Evolutionary conservation across 1,140 invertebrate species (phyloP).

Genomic region (Brachionus manjavacas): DNA sequence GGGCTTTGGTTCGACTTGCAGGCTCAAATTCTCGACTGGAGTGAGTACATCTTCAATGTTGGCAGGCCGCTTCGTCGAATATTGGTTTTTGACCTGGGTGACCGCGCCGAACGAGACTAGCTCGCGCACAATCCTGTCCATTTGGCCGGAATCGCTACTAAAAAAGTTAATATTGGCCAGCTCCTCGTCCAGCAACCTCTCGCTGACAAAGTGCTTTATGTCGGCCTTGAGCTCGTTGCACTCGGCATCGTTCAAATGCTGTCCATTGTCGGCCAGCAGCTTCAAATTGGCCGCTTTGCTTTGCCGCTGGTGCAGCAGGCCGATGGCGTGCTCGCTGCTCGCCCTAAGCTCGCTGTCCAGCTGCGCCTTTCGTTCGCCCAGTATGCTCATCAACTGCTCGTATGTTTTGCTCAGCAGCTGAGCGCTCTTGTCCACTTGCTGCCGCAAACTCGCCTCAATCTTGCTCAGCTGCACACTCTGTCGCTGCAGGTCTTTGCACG

Average conservation of each 20-base stretch:
- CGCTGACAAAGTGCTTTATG: slow-evolving; percentile 27
- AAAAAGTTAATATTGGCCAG: neutral
- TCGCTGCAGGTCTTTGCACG: slow-evolving; percentile 6
- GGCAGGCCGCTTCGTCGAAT: neutral
- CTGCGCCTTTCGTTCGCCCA: neutral
- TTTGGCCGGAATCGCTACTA: neutral
- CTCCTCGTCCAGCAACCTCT: slow-evolving; percentile 1
- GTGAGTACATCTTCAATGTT: neutral
- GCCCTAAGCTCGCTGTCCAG: neutral
- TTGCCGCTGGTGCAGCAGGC: neutral
- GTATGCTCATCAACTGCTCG: neutral
- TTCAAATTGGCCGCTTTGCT: neutral
- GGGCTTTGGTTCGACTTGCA: neutral
- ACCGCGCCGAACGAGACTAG: neutral
- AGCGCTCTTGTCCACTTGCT: neutral
- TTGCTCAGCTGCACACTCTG: slow-evolving; percentile 15
- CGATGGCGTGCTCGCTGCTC: neutral
- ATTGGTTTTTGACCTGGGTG: neutral
- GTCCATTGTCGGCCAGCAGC: neutral
- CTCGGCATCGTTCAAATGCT: neutral
- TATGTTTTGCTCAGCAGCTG: neutral
- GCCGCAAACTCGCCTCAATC: neutral
- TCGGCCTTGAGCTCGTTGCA: slow-evolving; percentile 7
- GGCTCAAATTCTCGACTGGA: neutral
- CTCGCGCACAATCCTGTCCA: neutral